Conservation (phyloP, 2,113 vertebrate species). For the Oncorhynchus keta region DNA sequence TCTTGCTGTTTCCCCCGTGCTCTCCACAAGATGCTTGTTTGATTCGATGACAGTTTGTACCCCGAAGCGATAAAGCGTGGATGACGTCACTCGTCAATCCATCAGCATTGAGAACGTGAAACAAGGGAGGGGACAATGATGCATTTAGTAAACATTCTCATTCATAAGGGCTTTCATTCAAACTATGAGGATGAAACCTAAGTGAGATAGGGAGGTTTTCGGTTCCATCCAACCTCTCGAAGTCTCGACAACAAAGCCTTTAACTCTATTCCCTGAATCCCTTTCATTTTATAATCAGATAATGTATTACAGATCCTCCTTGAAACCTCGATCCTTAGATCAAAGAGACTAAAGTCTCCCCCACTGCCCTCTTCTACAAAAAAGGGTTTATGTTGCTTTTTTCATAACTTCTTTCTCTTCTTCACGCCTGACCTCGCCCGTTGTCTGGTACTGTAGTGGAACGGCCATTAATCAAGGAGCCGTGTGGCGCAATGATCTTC, state of each 20-base stretch:
- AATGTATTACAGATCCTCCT: background rate
- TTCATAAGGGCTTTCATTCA: background rate
- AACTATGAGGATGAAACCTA: too few species aligned
- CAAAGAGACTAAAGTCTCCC: background rate
- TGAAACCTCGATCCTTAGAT: background rate
- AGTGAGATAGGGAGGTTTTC: background rate
- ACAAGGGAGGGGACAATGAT: background rate
- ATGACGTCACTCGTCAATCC: background rate
- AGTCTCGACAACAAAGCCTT: background rate
- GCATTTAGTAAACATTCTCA: background rate
- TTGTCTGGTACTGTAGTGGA: conserved; percentile 15
- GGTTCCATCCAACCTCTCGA: background rate
- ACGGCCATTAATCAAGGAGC: conserved; percentile 38
- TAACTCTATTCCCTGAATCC: background rate
- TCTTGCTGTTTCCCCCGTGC: background rate
- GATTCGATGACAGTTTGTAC: background rate
- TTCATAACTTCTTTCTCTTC: conserved; percentile 8
- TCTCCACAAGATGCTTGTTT: background rate
- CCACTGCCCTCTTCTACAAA: conserved; percentile 10
- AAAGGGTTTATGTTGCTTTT: conserved; percentile 12
- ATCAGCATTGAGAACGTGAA: background rate
- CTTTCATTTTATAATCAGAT: background rate
- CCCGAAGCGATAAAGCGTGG: background rate
- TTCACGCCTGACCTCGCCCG: conserved; percentile 29
- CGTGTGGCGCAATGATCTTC: conserved; percentile 34